Evolutionary conservation across 1,140 invertebrate genomes (phyloP).

Genomic region (Andricus grossulariae): DNA sequence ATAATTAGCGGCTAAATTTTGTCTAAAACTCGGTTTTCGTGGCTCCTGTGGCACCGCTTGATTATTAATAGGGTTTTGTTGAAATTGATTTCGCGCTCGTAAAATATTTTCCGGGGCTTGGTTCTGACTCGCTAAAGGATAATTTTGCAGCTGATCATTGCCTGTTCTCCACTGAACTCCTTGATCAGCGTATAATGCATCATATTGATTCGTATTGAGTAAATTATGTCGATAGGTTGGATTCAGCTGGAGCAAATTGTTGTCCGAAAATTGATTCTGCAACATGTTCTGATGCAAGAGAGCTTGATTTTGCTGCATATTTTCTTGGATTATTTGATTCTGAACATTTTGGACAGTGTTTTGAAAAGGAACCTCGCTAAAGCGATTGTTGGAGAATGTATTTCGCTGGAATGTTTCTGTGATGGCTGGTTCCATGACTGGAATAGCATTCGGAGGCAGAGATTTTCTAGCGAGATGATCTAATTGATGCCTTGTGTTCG

Average conservation of each 20-base stretch:
- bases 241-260: slow-evolving; percentile 57
- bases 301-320: slow-evolving; percentile 72
- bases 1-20: slow-evolving; percentile 53
- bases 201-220: slow-evolving; percentile 51
- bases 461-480: slow-evolving; percentile 48
- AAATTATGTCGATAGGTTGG: slow-evolving; percentile 58
- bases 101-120: slow-evolving; percentile 58
- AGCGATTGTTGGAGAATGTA: slow-evolving; percentile 54
- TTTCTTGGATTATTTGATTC: slow-evolving; percentile 74
- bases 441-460: slow-evolving; percentile 51
- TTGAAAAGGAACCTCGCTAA: slow-evolving; percentile 63
- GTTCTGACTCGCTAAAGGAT: slow-evolving; percentile 43
- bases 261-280: slow-evolving; percentile 63
- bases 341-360: slow-evolving; percentile 74
- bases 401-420: slow-evolving; percentile 55
- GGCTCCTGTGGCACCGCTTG: slow-evolving; percentile 70
- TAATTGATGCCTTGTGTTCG: slow-evolving; percentile 63
- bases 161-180: slow-evolving; percentile 13
- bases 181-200: slow-evolving; percentile 46
- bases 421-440: slow-evolving; percentile 55
- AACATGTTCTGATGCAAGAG: slow-evolving; percentile 62
- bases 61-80: slow-evolving; percentile 56
- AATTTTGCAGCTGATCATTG: slow-evolving; percentile 33
- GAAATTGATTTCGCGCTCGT: slow-evolving; percentile 63
- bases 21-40: slow-evolving; percentile 52